Percentiles rank a stretch among this genome's conserved stretches.
Evolutionary conservation across 2,888 invertebrate genomes (phyloP).

Genomic region (Aricia artaxerxes): DNA sequence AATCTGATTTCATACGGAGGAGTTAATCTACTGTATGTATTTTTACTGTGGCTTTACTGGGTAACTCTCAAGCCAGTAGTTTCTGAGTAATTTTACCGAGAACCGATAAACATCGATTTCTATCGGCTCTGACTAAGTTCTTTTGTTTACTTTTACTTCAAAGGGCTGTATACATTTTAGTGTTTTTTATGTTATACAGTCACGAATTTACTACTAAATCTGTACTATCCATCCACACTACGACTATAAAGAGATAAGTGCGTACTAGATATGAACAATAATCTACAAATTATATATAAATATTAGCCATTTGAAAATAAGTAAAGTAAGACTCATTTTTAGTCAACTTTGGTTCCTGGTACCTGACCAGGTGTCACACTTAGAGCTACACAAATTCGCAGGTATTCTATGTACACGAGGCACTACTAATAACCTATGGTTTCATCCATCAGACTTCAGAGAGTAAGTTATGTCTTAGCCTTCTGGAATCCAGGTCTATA

Average conservation of each 20-base stretch:
- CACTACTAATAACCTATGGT: too few species aligned
- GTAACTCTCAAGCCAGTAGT: neutral
- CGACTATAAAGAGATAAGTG: neutral
- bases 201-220: neutral
- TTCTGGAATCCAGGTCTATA: too few species aligned
- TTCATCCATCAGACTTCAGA: too few species aligned
- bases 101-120: constrained; percentile 51
- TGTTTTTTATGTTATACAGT: neutral
- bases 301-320: too few species aligned
- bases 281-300: too few species aligned
- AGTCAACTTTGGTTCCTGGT: too few species aligned
- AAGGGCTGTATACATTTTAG: constrained; percentile 12
- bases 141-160: constrained; percentile 37
- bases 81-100: constrained; percentile 35
- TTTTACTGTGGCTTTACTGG: neutral
- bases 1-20: neutral
- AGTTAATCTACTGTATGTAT: neutral
- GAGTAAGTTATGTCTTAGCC: too few species aligned
- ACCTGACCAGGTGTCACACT: too few species aligned
- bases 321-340: too few species aligned
- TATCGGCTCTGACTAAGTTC: constrained; percentile 36
- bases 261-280: too few species aligned
- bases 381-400: too few species aligned
- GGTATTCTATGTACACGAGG: too few species aligned
- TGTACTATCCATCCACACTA: neutral